A percentile compares a stretch with the other conserved stretches of the same genome.
phyloP scores from a whole-genome alignment of 2,888 invertebrate genomes.

The Pseudococcus longispinus region DNA sequence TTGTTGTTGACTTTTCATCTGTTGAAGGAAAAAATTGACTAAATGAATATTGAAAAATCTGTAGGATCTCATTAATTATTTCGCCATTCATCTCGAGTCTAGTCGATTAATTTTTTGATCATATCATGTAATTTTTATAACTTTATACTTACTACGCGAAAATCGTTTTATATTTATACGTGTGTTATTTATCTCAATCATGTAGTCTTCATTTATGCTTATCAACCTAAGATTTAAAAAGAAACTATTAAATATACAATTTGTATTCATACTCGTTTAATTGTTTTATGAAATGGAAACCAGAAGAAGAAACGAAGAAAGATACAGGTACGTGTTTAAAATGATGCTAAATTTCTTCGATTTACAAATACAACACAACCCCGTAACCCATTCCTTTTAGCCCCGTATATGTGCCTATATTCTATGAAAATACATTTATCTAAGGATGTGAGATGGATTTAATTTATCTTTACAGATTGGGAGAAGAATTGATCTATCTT shows the following conservation, averaged over 20 bases:
- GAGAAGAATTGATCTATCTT: conserved; percentile 33
- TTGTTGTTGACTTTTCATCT: neutral
- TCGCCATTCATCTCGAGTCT: neutral
- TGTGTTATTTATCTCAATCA: conserved; percentile 16
- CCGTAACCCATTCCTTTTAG: no score
- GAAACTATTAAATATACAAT: neutral
- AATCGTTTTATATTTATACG: neutral
- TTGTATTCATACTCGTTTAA: neutral
- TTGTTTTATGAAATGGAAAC: neutral
- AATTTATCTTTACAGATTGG: conserved; percentile 27
- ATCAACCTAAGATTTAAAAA: neutral
- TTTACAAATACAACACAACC: no score
- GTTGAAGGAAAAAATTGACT: neutral
- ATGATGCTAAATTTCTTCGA: neutral
- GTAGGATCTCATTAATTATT: neutral
- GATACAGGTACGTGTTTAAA: neutral
- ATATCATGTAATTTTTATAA: conserved; percentile 8
- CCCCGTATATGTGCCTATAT: no score
- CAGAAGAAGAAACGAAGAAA: neutral
- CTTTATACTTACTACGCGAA: neutral
- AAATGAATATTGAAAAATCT: neutral
- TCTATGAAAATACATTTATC: neutral
- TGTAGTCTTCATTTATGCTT: conserved; percentile 9
- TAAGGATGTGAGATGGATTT: neutral
- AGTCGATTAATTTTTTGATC: neutral